phyloP scores from a whole-genome alignment of 2,113 vertebrate species.

The Podilymbus podiceps region DNA sequence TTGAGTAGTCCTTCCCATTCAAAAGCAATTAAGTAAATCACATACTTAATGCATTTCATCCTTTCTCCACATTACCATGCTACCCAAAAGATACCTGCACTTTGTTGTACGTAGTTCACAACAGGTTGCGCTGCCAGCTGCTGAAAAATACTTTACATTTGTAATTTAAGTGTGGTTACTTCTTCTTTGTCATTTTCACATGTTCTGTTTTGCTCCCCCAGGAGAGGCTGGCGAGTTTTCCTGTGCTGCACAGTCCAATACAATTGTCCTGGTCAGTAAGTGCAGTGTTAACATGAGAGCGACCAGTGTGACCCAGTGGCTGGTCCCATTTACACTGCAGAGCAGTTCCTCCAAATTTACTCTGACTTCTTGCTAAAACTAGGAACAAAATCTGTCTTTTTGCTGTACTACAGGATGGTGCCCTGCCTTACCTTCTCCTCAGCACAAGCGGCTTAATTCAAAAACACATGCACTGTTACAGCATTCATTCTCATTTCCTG shows the following conservation, averaged over 20 bases:
- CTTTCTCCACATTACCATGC: neutral
- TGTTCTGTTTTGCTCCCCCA: neutral
- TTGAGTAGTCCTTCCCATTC: neutral
- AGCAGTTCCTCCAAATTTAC: neutral
- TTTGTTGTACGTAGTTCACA: neutral
- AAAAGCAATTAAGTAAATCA: neutral
- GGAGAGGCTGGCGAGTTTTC: neutral
- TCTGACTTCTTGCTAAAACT: neutral
- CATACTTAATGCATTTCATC: neutral
- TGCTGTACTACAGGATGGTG: neutral
- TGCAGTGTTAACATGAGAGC: neutral
- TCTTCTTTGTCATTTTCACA: neutral
- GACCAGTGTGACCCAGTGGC: neutral
- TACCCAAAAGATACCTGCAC: neutral
- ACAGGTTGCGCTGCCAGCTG: neutral
- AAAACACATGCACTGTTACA: neutral
- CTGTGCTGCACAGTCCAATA: neutral
- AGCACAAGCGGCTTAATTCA: neutral
- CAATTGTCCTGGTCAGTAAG: neutral
- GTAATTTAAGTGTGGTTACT: neutral
- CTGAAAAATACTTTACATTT: neutral
- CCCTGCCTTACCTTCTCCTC: neutral
- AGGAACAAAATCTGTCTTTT: neutral
- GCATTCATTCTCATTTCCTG: neutral
- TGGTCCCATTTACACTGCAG: neutral